Conservation (phyloP, 2,888 invertebrate species). For the Masnerella sp. region DNA sequence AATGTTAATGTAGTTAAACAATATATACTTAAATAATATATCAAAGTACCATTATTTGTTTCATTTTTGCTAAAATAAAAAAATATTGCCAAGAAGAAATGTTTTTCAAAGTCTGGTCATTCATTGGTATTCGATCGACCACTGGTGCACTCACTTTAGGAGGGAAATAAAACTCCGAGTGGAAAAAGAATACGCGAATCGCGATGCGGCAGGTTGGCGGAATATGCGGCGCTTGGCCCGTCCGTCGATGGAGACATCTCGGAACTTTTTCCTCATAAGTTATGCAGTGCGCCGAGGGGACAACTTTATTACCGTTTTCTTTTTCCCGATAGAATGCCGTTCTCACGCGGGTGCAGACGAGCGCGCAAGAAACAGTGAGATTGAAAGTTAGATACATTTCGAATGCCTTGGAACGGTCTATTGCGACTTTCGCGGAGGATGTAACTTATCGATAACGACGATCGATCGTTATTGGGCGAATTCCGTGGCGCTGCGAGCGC, state of each 20-base stretch:
- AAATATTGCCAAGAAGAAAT: too few relatives aligned
- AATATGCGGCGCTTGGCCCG: neutral
- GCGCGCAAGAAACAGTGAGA: conserved; percentile 28
- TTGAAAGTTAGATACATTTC: conserved; percentile 50
- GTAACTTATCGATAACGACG: conserved; percentile 22
- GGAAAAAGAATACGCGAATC: too few relatives aligned
- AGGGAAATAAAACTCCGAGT: too few relatives aligned
- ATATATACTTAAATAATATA: too few relatives aligned
- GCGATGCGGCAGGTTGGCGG: conserved; percentile 3
- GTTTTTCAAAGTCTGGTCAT: too few relatives aligned
- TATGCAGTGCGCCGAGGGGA: conserved; percentile 18
- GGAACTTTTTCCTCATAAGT: conserved; percentile 27
- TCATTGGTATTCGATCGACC: too few relatives aligned
- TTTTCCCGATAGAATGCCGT: conserved; percentile 37
- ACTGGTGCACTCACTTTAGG: too few relatives aligned
- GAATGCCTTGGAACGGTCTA: conserved; percentile 35
- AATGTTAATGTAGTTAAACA: too few relatives aligned
- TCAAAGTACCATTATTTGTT: too few relatives aligned
- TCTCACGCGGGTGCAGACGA: conserved; percentile 42
- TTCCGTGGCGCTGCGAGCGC: conserved; percentile 8
- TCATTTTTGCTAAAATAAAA: too few relatives aligned
- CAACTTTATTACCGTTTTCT: conserved; percentile 50
- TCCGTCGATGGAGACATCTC: conserved; percentile 24
- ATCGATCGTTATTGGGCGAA: conserved; percentile 20
- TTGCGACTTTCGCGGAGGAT: conserved; percentile 44